Evolutionary conservation across 2,113 vertebrate species (phyloP).

Genomic region (Nestor notabilis): DNA sequence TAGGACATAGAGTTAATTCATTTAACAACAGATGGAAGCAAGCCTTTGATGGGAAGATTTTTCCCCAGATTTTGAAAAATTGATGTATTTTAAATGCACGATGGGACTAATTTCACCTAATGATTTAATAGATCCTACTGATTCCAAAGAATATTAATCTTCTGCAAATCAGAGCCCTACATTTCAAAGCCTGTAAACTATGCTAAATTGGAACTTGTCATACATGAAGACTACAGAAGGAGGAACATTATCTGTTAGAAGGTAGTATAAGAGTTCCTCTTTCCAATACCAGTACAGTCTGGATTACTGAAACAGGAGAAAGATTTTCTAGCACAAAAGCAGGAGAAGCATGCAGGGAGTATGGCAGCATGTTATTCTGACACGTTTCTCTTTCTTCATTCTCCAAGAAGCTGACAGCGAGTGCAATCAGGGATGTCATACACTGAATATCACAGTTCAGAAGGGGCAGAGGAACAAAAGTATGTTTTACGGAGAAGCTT

Average conservation of each 20-base stretch:
- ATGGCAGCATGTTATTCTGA: neutral
- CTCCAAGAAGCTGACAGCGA: neutral
- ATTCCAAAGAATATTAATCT: neutral
- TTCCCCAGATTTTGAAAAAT: neutral
- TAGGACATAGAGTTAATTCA: neutral
- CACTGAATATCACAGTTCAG: neutral
- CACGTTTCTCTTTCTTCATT: neutral
- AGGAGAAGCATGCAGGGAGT: neutral
- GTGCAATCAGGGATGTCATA: neutral
- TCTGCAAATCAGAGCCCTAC: neutral
- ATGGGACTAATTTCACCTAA: neutral
- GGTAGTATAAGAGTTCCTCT: neutral
- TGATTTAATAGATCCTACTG: neutral
- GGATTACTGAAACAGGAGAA: neutral
- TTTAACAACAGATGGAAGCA: neutral
- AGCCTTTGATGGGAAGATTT: neutral
- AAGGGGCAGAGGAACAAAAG: neutral
- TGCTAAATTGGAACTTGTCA: conserved; percentile 6
- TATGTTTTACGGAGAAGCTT: neutral
- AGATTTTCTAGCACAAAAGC: neutral
- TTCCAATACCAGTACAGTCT: neutral
- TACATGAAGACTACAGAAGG: neutral
- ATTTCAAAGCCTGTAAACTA: neutral
- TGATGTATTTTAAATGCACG: neutral
- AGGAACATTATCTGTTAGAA: neutral